Conservation (phyloP, 2,888 invertebrate species). For the Nipponacmea schrenckii region DNA sequence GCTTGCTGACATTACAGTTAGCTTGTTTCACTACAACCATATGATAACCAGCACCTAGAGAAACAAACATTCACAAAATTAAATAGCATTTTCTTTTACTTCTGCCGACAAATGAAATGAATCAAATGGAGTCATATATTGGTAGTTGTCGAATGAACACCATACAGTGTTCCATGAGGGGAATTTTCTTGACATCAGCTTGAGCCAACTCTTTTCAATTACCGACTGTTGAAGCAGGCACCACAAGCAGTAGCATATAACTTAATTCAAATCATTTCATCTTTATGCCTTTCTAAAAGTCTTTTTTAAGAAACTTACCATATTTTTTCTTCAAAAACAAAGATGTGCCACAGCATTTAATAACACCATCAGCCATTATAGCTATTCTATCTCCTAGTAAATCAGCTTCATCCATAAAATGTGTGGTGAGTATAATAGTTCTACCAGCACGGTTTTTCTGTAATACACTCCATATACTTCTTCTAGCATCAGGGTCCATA, state of each 20-base stretch:
- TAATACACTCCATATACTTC: conserved; percentile 80
- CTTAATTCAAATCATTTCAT: too few relatives aligned
- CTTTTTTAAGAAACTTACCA: conserved; percentile 69
- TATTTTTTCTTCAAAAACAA: conserved; percentile 81
- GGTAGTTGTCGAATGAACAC: neutral
- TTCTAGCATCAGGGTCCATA: conserved; percentile 73
- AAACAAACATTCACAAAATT: neutral
- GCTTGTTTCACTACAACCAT: conserved; percentile 76
- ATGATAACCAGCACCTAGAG: conserved; percentile 81
- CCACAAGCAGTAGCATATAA: too few relatives aligned
- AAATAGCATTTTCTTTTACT: neutral
- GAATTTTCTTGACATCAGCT: too few relatives aligned
- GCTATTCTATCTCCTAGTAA: conserved; percentile 87
- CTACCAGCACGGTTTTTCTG: conserved; percentile 75
- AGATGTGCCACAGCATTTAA: conserved; percentile 84
- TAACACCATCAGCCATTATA: conserved; percentile 83
- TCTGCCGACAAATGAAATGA: neutral
- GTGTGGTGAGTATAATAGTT: conserved; percentile 79
- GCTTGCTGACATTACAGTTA: conserved; percentile 68
- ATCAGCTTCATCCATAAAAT: conserved; percentile 93
- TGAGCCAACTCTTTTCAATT: too few relatives aligned
- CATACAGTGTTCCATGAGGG: neutral
- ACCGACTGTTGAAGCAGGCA: too few relatives aligned
- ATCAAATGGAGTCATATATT: neutral
- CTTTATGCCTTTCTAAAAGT: neutral